These are phyloP conservation scores for Dreissena polymorpha DNA, from an alignment of 1,140 invertebrate species.

Conservation along the genomic window DNA sequence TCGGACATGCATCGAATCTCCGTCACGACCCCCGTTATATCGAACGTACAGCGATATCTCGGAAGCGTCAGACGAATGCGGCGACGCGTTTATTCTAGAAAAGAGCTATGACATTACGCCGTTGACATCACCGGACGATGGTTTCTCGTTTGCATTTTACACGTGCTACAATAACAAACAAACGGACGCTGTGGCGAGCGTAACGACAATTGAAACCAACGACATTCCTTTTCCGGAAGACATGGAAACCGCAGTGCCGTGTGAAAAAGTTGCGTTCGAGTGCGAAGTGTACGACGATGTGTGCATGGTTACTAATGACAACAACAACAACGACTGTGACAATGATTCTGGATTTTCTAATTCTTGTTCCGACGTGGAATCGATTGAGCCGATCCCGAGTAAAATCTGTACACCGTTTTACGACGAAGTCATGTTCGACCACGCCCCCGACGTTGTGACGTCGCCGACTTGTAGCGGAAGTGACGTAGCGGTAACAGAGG, in stretches of 20 bases:
- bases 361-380: neutral
- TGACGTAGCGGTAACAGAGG: constrained; percentile 42
- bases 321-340: constrained; percentile 6
- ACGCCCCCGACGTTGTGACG: neutral
- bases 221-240: neutral
- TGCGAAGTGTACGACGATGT: neutral
- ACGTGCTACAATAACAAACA: neutral
- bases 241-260: neutral
- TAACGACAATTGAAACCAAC: neutral
- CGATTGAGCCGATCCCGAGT: neutral
- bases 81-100: neutral
- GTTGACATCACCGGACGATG: neutral
- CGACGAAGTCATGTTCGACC: neutral
- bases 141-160: neutral
- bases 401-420: neutral
- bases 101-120: neutral
- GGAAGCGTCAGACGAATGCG: constrained; percentile 13
- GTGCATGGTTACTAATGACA: neutral
- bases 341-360: constrained; percentile 16
- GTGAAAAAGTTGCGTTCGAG: neutral
- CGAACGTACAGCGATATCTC: constrained; percentile 1
- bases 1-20: neutral
- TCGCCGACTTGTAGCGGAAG: neutral
- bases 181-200: neutral
- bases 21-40: neutral